A percentile compares a stretch with the other conserved stretches of the same genome.
Conservation (phyloP, 2,888 invertebrate species). For the Geotrupes spiniger region DNA sequence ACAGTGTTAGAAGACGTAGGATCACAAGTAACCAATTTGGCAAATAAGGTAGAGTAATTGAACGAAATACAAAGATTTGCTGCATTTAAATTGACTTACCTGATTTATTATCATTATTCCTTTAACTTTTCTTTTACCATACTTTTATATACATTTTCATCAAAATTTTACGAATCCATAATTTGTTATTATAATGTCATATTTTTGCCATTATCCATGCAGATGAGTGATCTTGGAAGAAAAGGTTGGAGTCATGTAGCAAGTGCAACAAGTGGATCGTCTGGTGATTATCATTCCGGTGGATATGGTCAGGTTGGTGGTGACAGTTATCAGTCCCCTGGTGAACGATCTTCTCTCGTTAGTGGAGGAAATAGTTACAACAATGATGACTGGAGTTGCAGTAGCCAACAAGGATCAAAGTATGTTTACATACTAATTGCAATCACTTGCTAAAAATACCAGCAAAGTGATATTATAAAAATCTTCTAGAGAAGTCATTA, state of each 20-base stretch:
- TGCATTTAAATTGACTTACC: no score
- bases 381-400: conserved; percentile 48
- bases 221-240: conserved; percentile 68
- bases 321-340: conserved; percentile 48
- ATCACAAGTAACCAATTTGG: conserved; percentile 60
- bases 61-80: conserved; percentile 4
- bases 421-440: conserved; percentile 28
- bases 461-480: no score
- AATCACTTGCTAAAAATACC: no score
- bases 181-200: conserved; percentile 3
- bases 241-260: conserved; percentile 59
- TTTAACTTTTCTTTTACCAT: no score
- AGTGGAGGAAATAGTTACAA: conserved; percentile 44
- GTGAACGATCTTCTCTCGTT: conserved; percentile 51
- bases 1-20: conserved; percentile 65
- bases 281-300: conserved; percentile 34
- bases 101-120: no score
- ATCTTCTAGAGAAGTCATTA: no score
- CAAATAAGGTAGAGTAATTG: conserved; percentile 57
- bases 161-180: no score
- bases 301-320: conserved; percentile 49
- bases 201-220: conserved; percentile 9
- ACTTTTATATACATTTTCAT: no score
- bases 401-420: conserved; percentile 50
- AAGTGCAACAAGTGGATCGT: conserved; percentile 32